Percentiles rank a stretch among this genome's conserved stretches.
phyloP scores from a whole-genome alignment of 2,888 invertebrate species.

The Limnephilus auricula region DNA sequence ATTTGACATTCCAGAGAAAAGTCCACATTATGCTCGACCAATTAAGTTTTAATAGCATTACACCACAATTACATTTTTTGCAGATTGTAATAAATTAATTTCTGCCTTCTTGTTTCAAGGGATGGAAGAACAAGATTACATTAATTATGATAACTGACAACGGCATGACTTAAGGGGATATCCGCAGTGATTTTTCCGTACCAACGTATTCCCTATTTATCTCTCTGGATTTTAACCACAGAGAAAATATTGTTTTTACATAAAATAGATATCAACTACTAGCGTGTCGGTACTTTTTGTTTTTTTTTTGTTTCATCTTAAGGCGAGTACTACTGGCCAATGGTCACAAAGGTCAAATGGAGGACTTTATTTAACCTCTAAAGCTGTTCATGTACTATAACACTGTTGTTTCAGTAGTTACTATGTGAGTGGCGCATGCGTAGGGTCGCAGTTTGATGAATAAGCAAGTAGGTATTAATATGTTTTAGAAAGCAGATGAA shows the following conservation, averaged over 20 bases:
- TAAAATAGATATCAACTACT: no score
- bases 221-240: no score
- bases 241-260: no score
- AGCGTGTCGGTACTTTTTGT: no score
- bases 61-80: conserved; percentile 7
- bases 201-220: no score
- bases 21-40: not conserved
- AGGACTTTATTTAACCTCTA: not conserved
- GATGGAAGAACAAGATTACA: not conserved
- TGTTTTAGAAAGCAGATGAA: no score
- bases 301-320: no score
- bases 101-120: no score
- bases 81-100: not conserved
- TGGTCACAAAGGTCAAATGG: not conserved
- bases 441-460: not conserved
- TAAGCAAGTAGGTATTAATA: no score
- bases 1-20: not conserved
- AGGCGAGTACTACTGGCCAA: not conserved
- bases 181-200: no score
- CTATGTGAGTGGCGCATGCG: not conserved
- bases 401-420: not conserved
- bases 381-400: not conserved
- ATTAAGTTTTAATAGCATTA: not conserved
- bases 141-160: not conserved
- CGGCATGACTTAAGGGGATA: not conserved